phyloP scores from a whole-genome alignment of 37 sponge, comb jelly and placozoan species.

The Axinella damicornis region DNA sequence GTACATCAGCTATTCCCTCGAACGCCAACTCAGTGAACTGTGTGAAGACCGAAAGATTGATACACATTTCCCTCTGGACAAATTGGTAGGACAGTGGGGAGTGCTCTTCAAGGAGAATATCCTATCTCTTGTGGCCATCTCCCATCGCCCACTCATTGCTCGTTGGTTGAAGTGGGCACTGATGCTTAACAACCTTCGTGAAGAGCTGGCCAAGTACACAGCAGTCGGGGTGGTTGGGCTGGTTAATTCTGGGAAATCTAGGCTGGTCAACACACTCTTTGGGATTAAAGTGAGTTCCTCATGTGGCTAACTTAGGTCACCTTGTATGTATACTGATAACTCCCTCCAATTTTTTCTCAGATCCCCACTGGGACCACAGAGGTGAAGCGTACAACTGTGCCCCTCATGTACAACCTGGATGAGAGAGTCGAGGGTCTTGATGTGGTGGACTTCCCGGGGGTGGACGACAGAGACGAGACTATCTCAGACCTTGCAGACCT shows the following conservation, averaged over 20 bases:
- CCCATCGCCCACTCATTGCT: slow-evolving; percentile 57
- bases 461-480: slow-evolving; percentile 56
- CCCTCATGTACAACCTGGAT: slow-evolving; percentile 60
- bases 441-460: slow-evolving; percentile 73
- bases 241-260: slow-evolving; percentile 64
- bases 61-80: not conserved
- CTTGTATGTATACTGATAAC: not conserved
- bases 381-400: slow-evolving; percentile 60
- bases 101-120: slow-evolving; percentile 31
- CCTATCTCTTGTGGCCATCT: slow-evolving; percentile 23
- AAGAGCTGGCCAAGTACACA: slow-evolving; percentile 60
- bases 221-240: slow-evolving; percentile 54
- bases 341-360: not conserved
- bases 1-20: slow-evolving; percentile 63
- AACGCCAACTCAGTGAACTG: slow-evolving; percentile 58
- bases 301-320: not conserved
- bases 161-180: slow-evolving; percentile 68
- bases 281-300: slow-evolving; percentile 13
- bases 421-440: slow-evolving; percentile 43
- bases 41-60: slow-evolving; percentile 22
- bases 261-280: slow-evolving; percentile 53
- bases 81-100: slow-evolving; percentile 26
- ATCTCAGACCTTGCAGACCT: slow-evolving; percentile 42
- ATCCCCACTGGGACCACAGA: slow-evolving; percentile 48
- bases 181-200: slow-evolving; percentile 44